phyloP scores from a whole-genome alignment of 1,140 invertebrate species.

The Dufourea novaeangliae region DNA sequence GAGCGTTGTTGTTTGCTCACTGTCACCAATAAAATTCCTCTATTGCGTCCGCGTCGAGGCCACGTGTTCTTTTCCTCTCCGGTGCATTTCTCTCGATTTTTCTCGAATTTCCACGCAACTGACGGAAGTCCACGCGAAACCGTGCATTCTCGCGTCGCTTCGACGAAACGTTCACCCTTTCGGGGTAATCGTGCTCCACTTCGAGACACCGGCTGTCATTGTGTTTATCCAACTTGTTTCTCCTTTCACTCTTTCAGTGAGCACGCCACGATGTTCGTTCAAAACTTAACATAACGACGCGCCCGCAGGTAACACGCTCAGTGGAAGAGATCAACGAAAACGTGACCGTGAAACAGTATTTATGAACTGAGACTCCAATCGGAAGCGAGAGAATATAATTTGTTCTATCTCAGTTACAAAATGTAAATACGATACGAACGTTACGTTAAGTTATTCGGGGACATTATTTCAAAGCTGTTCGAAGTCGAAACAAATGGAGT shows the following conservation, averaged over 20 bases:
- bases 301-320: not conserved
- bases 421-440: no score
- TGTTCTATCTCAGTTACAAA: no score
- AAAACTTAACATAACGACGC: not conserved
- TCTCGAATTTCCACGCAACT: not conserved
- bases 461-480: no score
- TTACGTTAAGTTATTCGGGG: no score
- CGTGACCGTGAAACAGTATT: no score
- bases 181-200: not conserved
- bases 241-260: not conserved
- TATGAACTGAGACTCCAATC: no score
- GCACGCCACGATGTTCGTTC: not conserved
- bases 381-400: no score
- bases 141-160: slow-evolving; percentile 11
- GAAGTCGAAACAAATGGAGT: no score
- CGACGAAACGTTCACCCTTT: not conserved
- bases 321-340: not conserved
- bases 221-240: not conserved
- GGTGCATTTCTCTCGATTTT: slow-evolving; percentile 1
- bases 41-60: slow-evolving; percentile 5
- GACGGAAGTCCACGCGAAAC: not conserved
- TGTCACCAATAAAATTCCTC: slow-evolving; percentile 20
- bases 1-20: slow-evolving; percentile 15
- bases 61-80: slow-evolving; percentile 4
- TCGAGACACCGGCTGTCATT: not conserved